phyloP scores from a whole-genome alignment of 2,888 invertebrate genomes.

The Poecilobothrus nobilitatus region DNA sequence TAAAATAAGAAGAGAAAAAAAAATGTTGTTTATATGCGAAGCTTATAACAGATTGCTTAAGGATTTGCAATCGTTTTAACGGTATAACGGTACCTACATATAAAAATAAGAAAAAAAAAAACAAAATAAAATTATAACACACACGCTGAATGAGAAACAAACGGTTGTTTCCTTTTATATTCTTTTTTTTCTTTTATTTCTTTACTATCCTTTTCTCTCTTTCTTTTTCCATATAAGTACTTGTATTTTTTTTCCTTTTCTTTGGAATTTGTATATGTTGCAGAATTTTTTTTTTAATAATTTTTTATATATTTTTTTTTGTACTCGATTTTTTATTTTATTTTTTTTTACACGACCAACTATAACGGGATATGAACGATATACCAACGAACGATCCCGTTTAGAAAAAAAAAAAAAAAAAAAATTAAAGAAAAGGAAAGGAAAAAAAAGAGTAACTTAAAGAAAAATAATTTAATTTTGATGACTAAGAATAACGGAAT shows the following conservation, averaged over 20 bases:
- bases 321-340: too few species aligned
- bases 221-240: too few species aligned
- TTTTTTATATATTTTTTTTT: too few species aligned
- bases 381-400: too few species aligned
- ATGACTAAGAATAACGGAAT: neutral
- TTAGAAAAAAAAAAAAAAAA: too few species aligned
- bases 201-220: too few species aligned
- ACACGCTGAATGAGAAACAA: neutral
- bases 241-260: too few species aligned
- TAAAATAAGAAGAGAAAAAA: neutral
- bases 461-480: slow-evolving; percentile 4
- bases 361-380: too few species aligned
- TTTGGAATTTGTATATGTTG: too few species aligned
- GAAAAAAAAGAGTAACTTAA: neutral
- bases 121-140: too few species aligned
- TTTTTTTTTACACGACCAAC: too few species aligned
- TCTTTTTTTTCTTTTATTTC: neutral
- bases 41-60: slow-evolving; percentile 1
- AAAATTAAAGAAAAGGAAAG: neutral
- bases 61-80: neutral
- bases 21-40: neutral
- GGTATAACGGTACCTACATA: neutral
- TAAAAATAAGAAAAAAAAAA: neutral
- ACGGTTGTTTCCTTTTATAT: neutral
- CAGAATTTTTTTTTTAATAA: too few species aligned